These are phyloP conservation scores for Chrysodeixis includens DNA, from an alignment of 2,888 invertebrate genomes.

Conservation along the genomic window DNA sequence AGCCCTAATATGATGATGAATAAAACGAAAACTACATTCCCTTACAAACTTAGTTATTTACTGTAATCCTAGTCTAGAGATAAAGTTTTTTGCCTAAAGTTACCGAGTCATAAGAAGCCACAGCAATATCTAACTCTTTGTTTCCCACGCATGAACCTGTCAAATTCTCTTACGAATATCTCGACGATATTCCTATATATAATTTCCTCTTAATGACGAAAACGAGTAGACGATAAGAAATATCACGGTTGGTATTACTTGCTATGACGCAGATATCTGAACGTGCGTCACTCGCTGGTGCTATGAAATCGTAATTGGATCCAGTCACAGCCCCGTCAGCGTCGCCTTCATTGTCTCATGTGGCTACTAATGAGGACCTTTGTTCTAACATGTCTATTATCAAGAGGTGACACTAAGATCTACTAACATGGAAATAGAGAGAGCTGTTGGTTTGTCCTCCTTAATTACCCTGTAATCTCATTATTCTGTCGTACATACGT, in stretches of 20 bases:
- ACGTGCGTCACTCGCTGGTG: constrained; percentile 38
- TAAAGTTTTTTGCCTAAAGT: no score
- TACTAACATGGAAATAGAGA: constrained; percentile 1
- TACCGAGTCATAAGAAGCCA: no score
- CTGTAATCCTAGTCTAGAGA: no score
- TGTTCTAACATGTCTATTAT: constrained; percentile 8
- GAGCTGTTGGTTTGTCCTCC: background rate
- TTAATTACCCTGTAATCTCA: background rate
- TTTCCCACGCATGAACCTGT: background rate
- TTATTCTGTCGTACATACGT: background rate
- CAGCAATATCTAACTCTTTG: background rate
- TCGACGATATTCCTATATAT: constrained; percentile 9
- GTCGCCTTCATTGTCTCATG: constrained; percentile 36
- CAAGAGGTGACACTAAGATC: background rate
- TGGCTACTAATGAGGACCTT: constrained; percentile 23
- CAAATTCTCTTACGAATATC: background rate
- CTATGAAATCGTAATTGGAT: constrained; percentile 53
- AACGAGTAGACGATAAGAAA: constrained; percentile 5
- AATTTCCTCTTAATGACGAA: constrained; percentile 8
- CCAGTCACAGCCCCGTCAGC: constrained; percentile 35
- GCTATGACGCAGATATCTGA: constrained; percentile 26
- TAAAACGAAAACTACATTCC: no score
- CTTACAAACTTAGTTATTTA: no score
- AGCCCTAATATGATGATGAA: no score
- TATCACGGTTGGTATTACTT: constrained; percentile 14